Evolutionary conservation across 2,888 invertebrate genomes (phyloP).

Genomic region (Cheilosia soror): DNA sequence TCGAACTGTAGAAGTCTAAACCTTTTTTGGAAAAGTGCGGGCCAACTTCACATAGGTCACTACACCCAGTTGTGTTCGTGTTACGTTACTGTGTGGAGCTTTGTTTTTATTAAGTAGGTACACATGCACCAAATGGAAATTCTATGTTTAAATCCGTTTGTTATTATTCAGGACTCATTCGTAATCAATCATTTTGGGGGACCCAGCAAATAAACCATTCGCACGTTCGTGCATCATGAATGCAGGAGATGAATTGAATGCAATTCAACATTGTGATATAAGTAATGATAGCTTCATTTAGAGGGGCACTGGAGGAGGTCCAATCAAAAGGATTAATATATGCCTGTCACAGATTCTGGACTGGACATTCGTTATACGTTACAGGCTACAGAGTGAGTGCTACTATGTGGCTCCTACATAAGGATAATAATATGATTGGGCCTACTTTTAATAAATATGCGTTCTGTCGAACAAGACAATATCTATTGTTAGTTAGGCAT

Average conservation of each 20-base stretch:
- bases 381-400: not conserved
- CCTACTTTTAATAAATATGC: not conserved
- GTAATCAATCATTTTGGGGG: constrained; percentile 20
- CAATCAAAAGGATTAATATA: not conserved
- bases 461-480: not conserved
- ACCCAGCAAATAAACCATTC: constrained; percentile 12
- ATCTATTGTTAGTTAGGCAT: not conserved
- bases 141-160: constrained; percentile 45
- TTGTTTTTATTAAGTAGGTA: constrained; percentile 38
- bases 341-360: not conserved
- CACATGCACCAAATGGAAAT: constrained; percentile 34
- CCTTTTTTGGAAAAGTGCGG: too few species aligned
- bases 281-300: constrained; percentile 36
- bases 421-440: not conserved
- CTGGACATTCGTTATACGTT: not conserved
- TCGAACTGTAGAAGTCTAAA: too few species aligned
- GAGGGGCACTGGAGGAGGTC: not conserved
- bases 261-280: constrained; percentile 20
- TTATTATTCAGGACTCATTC: constrained; percentile 46
- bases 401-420: not conserved
- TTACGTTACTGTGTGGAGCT: not conserved
- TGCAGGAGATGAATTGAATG: constrained; percentile 35
- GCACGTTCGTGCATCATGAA: constrained; percentile 12
- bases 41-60: too few species aligned
- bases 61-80: constrained; percentile 12